Conservation (phyloP, 64 coral and sea anemone species). For the Stichodactyla helianthus region DNA sequence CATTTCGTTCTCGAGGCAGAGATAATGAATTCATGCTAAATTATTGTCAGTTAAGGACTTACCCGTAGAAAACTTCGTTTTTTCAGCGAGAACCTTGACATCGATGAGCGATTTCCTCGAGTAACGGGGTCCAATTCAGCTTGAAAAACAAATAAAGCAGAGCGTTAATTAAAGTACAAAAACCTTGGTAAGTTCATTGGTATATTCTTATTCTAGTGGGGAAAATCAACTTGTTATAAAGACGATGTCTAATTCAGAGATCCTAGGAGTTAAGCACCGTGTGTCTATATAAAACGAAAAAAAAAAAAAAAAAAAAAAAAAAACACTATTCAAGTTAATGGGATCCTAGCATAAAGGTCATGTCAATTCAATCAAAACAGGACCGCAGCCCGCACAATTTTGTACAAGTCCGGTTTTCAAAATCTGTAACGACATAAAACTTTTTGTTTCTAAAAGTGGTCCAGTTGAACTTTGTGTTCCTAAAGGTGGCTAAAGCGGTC, state of each 20-base stretch:
- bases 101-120: slow-evolving; percentile 12
- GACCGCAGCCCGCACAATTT: no score
- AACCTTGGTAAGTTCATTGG: neutral
- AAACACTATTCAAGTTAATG: no score
- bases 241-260: neutral
- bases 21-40: neutral
- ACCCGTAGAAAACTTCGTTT: neutral
- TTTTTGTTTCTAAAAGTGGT: no score
- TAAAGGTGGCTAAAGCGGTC: no score
- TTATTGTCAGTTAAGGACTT: neutral
- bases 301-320: neutral
- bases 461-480: no score
- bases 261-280: neutral
- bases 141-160: neutral
- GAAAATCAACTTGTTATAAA: neutral
- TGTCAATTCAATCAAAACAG: no score
- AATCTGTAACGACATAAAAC: no score
- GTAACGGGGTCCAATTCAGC: neutral
- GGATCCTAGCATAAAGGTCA: no score
- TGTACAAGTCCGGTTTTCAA: no score
- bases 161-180: neutral
- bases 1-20: neutral
- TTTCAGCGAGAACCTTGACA: neutral
- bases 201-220: neutral
- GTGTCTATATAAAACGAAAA: neutral